Base-by-base conservation (phyloP, 2,797 vertebrate species). In the Thalassophryne amazonica region DNA sequence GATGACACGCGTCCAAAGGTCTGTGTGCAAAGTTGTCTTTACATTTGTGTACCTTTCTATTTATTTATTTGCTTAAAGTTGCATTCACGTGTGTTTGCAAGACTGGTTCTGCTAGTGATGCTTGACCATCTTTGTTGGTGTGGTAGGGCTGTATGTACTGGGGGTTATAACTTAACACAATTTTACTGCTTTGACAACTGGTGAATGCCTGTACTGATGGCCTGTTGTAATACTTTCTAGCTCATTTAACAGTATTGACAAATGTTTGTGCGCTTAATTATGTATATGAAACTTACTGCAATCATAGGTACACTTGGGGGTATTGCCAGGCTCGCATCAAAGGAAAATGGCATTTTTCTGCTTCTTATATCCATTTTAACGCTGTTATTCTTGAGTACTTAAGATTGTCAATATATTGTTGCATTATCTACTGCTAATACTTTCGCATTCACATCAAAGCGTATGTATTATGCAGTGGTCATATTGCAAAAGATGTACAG, bases 1-100 rank as follows among this genome's bases (percentile, higher is more conserved):
- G 88, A 86, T 90, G 80, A 66, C 84, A 77, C 84, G 84, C 5
- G 85, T 87, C 48, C 88, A 88, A 71, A 88, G 88, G 86, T 90
- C 58, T 80, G 85, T 85, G 47, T 75, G 16, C 40, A 41, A 46
- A 58, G 55, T 38, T 57, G 30, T 52, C 53, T 39, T 32, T 32
- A 23, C 17, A 33, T 43, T 16, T 32, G 16, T 48, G 10, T 23
- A 5, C 53, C 6, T 47, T n/a, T n/a, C n/a, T n/a, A n/a, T n/a
- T n/a, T n/a, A n/a, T n/a, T n/a, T n/a, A n/a, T n/a, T n/a, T n/a
- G n/a, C n/a, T n/a, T n/a, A n/a, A n/a, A n/a, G n/a, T n/a, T n/a
- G n/a, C n/a, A n/a, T n/a, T n/a, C n/a, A n/a, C 56, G 21, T 49
- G 1, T 24, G 13, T 46, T 31, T 7, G 35, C 19, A 21, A 33